Conservation (phyloP, 2,113 vertebrate species). For the Oplegnathus fasciatus region DNA sequence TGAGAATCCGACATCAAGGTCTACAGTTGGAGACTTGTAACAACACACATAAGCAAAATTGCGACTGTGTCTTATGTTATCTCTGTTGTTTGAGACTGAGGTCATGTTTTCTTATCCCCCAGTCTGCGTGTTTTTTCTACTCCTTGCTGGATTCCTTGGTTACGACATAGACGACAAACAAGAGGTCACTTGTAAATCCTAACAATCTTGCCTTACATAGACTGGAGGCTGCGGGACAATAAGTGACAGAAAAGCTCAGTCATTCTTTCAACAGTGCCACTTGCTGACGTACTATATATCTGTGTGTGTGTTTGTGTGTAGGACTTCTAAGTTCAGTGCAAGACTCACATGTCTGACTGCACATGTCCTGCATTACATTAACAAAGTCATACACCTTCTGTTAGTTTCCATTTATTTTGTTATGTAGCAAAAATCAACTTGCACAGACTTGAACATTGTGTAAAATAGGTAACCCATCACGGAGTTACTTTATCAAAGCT, state of each 20-base stretch:
- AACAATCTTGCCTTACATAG: slow-evolving; percentile 69
- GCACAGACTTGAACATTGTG: too few relatives aligned
- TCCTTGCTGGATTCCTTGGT: slow-evolving; percentile 39
- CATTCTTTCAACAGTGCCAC: slow-evolving; percentile 47
- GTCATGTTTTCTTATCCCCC: slow-evolving; percentile 32
- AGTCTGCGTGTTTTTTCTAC: slow-evolving; percentile 41
- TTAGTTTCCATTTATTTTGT: background rate
- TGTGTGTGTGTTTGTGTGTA: slow-evolving; percentile 4
- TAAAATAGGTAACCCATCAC: too few relatives aligned
- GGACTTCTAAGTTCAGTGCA: slow-evolving; percentile 10
- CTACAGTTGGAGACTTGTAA: background rate
- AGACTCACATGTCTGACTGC: background rate
- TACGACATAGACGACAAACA: slow-evolving; percentile 55
- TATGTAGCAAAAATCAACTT: background rate
- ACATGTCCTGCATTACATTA: background rate
- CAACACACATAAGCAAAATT: background rate
- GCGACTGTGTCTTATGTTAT: background rate
- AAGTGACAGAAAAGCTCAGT: slow-evolving; percentile 60
- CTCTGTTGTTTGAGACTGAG: slow-evolving; percentile 24
- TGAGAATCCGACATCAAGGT: background rate
- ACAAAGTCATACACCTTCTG: background rate
- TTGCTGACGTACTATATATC: slow-evolving; percentile 28
- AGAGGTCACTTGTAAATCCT: slow-evolving; percentile 71
- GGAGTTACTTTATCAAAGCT: too few relatives aligned
- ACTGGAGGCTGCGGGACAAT: slow-evolving; percentile 59